Conservation (phyloP, 1,140 invertebrate species). For the Cotesia vestalis region DNA sequence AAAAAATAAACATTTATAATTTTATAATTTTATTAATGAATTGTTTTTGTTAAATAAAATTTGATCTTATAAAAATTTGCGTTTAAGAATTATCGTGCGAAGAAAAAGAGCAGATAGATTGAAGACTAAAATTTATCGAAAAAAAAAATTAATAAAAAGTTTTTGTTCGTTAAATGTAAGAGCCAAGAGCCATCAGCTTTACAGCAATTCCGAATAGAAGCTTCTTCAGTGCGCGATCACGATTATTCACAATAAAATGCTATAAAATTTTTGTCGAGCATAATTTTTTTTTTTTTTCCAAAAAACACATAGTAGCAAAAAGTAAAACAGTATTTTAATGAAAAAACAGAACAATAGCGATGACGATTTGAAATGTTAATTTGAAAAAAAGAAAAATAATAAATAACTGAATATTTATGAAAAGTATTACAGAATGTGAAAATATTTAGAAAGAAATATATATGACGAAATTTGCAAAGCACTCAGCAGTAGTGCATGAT, state of each 20-base stretch:
- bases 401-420: slow-evolving; percentile 39
- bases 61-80: slow-evolving; percentile 27
- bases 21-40: no score
- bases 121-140: slow-evolving; percentile 36
- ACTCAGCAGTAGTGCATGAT: slow-evolving; percentile 32
- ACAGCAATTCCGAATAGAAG: background rate
- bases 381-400: slow-evolving; percentile 24
- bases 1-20: no score
- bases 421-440: slow-evolving; percentile 26
- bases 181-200: background rate
- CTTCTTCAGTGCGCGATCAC: slow-evolving; percentile 8
- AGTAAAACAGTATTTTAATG: background rate
- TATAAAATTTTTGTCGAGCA: background rate
- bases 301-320: slow-evolving; percentile 26
- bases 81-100: slow-evolving; percentile 19
- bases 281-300: no score
- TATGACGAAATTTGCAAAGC: slow-evolving; percentile 55
- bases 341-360: slow-evolving; percentile 30
- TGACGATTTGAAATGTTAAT: slow-evolving; percentile 21
- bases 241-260: slow-evolving; percentile 10
- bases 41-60: background rate
- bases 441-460: slow-evolving; percentile 6
- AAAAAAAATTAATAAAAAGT: slow-evolving; percentile 18
- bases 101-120: slow-evolving; percentile 31
- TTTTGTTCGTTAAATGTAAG: slow-evolving; percentile 30